Percentiles rank a stretch among this genome's conserved stretches.
Conservation (phyloP, 2,113 vertebrate species). For the Callipepla californica region DNA sequence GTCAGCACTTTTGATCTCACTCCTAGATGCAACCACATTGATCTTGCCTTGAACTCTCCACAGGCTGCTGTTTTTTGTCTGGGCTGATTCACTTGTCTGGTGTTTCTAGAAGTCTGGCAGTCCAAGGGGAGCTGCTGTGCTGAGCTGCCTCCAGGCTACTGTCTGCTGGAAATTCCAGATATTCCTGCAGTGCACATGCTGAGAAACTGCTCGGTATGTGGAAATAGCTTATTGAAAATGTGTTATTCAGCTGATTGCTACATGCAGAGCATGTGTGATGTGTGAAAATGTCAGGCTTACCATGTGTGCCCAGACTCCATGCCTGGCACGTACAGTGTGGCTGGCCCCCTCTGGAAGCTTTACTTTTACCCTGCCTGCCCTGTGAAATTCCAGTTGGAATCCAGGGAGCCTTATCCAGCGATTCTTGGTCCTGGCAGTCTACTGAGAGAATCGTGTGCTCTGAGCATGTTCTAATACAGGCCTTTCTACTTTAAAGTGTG, state of each 20-base stretch:
- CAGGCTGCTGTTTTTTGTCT: background rate
- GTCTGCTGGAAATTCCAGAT: background rate
- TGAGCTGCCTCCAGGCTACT: background rate
- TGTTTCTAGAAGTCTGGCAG: background rate
- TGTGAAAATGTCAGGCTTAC: rapidly evolving
- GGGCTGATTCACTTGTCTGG: background rate
- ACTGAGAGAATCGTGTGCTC: background rate
- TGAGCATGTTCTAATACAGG: background rate
- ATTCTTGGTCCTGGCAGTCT: background rate
- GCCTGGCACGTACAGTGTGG: rapidly evolving
- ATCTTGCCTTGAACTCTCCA: background rate
- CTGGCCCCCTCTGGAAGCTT: background rate
- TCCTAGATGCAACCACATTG: background rate
- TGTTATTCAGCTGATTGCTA: background rate
- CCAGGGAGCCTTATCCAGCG: background rate
- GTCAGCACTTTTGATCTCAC: background rate
- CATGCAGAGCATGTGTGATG: background rate
- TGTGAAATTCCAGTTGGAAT: background rate
- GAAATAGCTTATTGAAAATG: background rate
- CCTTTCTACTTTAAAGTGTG: background rate
- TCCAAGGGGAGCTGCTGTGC: background rate
- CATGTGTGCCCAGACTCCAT: background rate
- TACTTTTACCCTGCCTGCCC: background rate
- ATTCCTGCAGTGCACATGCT: background rate
- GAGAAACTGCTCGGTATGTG: background rate